These are phyloP conservation scores for Propithecus perrieri DNA, from an alignment of 2,797 vertebrate genomes.

Conservation along the genomic window DNA sequence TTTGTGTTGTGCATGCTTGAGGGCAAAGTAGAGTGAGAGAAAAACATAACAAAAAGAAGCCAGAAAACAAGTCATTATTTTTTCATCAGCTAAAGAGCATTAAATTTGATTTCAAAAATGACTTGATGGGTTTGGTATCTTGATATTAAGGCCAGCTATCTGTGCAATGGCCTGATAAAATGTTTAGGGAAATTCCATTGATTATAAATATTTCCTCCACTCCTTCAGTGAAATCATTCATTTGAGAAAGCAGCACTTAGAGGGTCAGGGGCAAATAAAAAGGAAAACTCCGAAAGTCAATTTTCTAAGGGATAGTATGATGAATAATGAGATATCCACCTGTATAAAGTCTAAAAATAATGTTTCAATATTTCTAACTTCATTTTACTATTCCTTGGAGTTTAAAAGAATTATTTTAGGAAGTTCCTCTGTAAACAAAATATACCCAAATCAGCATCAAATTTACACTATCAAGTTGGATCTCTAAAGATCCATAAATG, in stretches of 20 bases:
- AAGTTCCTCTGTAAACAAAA: background rate
- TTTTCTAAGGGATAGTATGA: background rate
- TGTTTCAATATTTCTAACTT: background rate
- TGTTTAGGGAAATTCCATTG: background rate
- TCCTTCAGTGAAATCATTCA: background rate
- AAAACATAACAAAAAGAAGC: background rate
- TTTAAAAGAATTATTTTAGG: background rate
- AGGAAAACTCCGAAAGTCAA: background rate
- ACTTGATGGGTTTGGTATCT: background rate
- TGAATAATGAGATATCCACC: background rate
- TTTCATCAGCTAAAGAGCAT: constrained; percentile 18
- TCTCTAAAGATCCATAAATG: background rate
- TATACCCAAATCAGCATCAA: background rate
- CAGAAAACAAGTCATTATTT: background rate
- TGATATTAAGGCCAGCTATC: background rate
- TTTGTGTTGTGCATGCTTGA: background rate
- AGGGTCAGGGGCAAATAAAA: background rate
- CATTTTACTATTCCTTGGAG: background rate
- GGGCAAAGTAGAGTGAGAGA: background rate
- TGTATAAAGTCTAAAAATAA: background rate
- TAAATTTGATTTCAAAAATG: constrained; percentile 33
- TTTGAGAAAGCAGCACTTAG: background rate
- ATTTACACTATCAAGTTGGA: background rate
- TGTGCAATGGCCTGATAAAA: background rate
- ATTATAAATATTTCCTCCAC: background rate